phyloP scores from a whole-genome alignment of 2,113 vertebrate genomes.

The Cygnus atratus region DNA sequence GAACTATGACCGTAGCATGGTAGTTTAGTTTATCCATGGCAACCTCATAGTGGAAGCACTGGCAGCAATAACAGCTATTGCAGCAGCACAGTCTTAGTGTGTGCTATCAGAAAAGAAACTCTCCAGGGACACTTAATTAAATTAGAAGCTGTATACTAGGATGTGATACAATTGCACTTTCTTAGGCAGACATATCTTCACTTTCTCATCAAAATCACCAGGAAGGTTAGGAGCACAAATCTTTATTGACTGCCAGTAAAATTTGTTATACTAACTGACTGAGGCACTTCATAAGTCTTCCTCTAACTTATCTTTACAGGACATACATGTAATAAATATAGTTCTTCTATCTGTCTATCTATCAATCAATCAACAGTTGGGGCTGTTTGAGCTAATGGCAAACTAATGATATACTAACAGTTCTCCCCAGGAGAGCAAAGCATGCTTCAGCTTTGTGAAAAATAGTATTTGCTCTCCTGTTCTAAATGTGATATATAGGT shows the following conservation, averaged over 20 bases:
- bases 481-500: background rate
- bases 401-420: background rate
- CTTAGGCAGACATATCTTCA: background rate
- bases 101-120: background rate
- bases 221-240: background rate
- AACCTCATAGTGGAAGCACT: background rate
- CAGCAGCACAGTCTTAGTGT: background rate
- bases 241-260: constrained; percentile 3
- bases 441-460: background rate
- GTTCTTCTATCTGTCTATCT: background rate
- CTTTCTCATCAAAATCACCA: constrained; percentile 23
- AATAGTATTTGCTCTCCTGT: background rate
- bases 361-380: background rate
- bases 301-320: background rate
- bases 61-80: background rate
- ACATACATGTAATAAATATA: background rate
- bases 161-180: background rate
- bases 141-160: background rate
- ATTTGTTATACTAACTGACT: constrained; percentile 1
- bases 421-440: background rate
- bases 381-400: background rate
- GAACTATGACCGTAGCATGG: background rate
- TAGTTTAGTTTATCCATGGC: background rate
- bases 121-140: constrained; percentile 1
- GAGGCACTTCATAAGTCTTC: constrained; percentile 38